Evolutionary conservation across 2,797 vertebrate genomes (phyloP).

Genomic region (Gymnothorax reevesii): DNA sequence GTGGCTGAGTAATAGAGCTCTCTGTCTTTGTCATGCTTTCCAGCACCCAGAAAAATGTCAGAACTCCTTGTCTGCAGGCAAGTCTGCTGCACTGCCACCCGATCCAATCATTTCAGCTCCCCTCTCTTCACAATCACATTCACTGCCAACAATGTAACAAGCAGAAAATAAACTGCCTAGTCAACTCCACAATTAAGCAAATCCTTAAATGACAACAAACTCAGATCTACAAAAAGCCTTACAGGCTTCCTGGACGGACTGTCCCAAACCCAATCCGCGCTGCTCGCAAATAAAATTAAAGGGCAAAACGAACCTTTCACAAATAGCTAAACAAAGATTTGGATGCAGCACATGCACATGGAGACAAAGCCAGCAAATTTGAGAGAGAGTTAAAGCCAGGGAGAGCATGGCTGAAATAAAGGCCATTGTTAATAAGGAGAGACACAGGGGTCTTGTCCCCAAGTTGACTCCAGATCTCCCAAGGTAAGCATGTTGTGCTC

Average conservation of each 20-base stretch:
- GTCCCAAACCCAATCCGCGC: neutral
- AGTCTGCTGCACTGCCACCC: neutral
- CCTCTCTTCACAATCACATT: neutral
- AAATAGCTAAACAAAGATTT: neutral
- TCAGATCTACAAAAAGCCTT: neutral
- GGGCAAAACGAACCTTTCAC: neutral
- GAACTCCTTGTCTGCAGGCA: neutral
- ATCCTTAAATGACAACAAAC: neutral
- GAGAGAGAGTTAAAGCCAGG: neutral
- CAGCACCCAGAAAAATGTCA: slow-evolving; percentile 10
- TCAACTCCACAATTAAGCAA: neutral
- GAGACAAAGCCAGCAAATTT: neutral
- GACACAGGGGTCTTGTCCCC: slow-evolving; percentile 2
- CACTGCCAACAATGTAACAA: neutral
- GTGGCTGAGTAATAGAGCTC: neutral
- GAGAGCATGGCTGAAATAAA: neutral
- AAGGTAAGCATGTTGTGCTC: neutral
- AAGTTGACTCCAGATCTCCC: neutral
- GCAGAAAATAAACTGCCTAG: neutral
- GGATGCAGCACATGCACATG: neutral
- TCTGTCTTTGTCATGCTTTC: slow-evolving; percentile 27
- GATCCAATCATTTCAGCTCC: neutral
- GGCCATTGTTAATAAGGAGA: neutral
- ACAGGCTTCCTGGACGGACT: neutral
- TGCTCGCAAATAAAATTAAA: neutral